Base-by-base conservation (phyloP, 2,113 vertebrate species). In the Myrmecophaga tridactyla region DNA sequence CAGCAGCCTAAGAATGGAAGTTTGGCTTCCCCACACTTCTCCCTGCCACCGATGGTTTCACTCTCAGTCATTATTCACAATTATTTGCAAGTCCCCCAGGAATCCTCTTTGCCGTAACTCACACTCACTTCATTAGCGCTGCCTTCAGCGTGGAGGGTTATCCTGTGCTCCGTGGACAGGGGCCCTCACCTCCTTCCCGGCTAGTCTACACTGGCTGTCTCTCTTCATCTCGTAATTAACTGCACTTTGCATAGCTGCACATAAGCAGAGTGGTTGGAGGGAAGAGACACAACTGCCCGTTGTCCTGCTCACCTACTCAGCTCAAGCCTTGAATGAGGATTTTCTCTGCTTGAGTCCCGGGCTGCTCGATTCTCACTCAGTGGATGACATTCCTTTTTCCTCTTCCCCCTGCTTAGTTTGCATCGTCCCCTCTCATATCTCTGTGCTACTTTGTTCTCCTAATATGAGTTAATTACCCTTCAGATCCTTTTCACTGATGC, bases 221-320 rank as follows among this genome's bases (percentile, higher is more conserved):
- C 62, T 39, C 77, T 58, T 67, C 75, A 43, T 67, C 90, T 82
- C 18, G 23, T 86, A 75, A 89, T 90, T 96, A 77, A 96, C 76
- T 89, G 76, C 58, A 86, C 78, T 92, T 41, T 86, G 21, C 67
- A 48, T 72, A 72, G 92, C 7, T 41, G 80, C 72, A 12, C 9
- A 0, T 51, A 58, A 90, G 34, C 39, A n/a, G 67, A 83, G 89
- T n/a, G 62, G 8, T 6, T 88, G 88, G 46, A 67, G 46, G 67
- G 78, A 82, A 85, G 69, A 75, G 56, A 53, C 1, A 29, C 43
- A 51, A 36, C 85, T 76, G 58, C 25, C 5, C 27, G 62, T 43
- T 86, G 6, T 39, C 27, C 82, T 18, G 41, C 83, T 94, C 36
- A 78, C 60, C 36, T 76, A 18, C 4, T 72, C 18, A 2, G 43